Evolutionary conservation across 2,797 vertebrate species (phyloP).

Genomic region (Sebastes baramenuke): DNA sequence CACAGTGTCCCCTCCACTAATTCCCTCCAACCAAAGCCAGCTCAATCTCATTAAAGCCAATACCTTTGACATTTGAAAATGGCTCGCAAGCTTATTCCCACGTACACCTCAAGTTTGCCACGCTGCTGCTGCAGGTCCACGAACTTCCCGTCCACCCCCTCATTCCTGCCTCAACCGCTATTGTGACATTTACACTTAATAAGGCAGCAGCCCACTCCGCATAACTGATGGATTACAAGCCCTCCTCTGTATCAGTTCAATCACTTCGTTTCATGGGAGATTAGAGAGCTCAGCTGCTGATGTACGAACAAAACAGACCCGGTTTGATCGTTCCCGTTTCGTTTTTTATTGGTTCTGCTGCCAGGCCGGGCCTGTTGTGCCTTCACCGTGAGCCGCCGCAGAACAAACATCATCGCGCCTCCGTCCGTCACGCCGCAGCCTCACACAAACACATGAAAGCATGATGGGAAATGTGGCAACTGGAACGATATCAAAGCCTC

Average conservation of each 20-base stretch:
- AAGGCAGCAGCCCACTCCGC: conserved; percentile 18
- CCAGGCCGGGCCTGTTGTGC: neutral
- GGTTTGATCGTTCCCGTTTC: conserved; percentile 18
- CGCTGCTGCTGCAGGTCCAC: neutral
- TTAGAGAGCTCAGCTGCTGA: conserved; percentile 42
- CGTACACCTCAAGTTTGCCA: conserved; percentile 23
- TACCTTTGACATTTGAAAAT: conserved; percentile 70
- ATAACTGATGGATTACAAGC: conserved; percentile 44
- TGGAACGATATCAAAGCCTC: conserved; percentile 49
- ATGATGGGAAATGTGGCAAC: conserved; percentile 40
- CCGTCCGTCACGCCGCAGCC: conserved; percentile 14
- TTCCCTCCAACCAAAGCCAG: conserved; percentile 37
- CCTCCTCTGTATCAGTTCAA: conserved; percentile 37
- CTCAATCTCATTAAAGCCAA: conserved; percentile 62
- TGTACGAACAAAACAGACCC: conserved; percentile 19
- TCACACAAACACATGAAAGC: conserved; percentile 30
- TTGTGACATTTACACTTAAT: conserved; percentile 57
- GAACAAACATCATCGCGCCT: neutral
- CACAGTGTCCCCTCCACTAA: neutral
- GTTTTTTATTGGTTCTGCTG: conserved; percentile 25
- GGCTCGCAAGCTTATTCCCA: conserved; percentile 34
- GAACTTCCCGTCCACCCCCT: neutral
- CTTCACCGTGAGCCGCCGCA: neutral
- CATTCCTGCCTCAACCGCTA: neutral
- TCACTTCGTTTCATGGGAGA: conserved; percentile 41